phyloP scores from a whole-genome alignment of 2,113 vertebrate genomes.

The Epinephelus lanceolatus region DNA sequence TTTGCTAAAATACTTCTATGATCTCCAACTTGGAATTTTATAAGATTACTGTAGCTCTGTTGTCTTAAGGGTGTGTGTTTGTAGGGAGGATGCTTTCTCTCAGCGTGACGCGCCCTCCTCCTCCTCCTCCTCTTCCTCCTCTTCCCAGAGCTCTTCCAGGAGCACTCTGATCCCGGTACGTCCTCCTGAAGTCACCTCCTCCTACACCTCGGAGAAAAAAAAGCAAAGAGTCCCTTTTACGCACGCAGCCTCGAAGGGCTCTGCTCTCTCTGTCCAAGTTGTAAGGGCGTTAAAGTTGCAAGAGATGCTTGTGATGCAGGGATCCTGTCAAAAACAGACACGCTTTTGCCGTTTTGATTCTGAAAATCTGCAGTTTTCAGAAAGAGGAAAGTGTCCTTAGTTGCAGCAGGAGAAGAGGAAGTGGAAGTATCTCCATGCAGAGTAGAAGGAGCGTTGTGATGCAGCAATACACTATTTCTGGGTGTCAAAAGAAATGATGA shows the following conservation, averaged over 20 bases:
- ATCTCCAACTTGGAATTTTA: background rate
- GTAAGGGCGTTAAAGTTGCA: background rate
- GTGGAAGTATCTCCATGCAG: slow-evolving; percentile 40
- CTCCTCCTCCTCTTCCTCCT: slow-evolving; percentile 49
- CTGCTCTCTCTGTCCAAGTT: background rate
- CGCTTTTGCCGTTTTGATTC: background rate
- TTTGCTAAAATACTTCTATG: background rate
- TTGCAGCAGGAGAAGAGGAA: slow-evolving; percentile 19
- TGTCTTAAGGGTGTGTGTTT: slow-evolving; percentile 28
- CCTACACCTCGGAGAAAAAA: slow-evolving; percentile 25
- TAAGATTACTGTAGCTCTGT: background rate
- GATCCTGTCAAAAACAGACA: slow-evolving; percentile 9
- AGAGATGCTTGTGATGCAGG: background rate
- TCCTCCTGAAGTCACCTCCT: slow-evolving; percentile 66
- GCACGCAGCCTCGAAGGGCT: background rate
- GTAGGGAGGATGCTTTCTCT: slow-evolving; percentile 66
- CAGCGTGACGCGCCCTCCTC: slow-evolving; percentile 54
- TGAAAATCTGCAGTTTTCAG: slow-evolving; percentile 28
- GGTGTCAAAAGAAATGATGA: slow-evolving; percentile 4
- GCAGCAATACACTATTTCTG: background rate
- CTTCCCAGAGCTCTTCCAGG: slow-evolving; percentile 54
- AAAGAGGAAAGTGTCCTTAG: slow-evolving; percentile 13
- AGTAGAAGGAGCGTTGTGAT: background rate
- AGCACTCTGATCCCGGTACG: slow-evolving; percentile 50
- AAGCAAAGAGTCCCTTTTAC: slow-evolving; percentile 1